These are phyloP conservation scores for Callitettix versicolor DNA, from an alignment of 1,140 invertebrate genomes.

Conservation along the genomic window DNA sequence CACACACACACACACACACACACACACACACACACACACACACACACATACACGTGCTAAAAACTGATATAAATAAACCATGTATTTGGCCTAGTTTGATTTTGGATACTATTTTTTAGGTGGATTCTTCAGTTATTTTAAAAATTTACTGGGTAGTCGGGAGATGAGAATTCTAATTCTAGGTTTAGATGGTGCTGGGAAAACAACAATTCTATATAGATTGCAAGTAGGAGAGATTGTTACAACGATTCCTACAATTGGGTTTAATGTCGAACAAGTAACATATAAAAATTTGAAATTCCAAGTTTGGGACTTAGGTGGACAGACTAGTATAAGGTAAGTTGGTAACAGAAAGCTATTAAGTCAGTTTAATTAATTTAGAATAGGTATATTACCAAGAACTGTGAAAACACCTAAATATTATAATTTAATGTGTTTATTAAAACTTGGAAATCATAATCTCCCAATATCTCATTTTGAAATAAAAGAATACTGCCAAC, in stretches of 20 bases:
- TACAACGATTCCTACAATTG: conserved; percentile 97
- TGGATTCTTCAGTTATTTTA: conserved; percentile 91
- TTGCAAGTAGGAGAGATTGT: conserved; percentile 98
- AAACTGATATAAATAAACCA: too few species aligned
- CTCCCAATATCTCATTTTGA: too few species aligned
- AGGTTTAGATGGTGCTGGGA: conserved; percentile 94
- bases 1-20: too few species aligned
- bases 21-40: too few species aligned
- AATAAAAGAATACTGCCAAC: too few species aligned
- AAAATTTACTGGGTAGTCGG: conserved; percentile 78
- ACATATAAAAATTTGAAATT: conserved; percentile 94
- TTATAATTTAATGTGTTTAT: not conserved
- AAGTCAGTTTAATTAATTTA: too few species aligned
- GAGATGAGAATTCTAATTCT: conserved; percentile 98
- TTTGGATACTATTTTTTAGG: conserved; percentile 59
- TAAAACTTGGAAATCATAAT: not conserved
- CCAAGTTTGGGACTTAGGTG: conserved; percentile 97
- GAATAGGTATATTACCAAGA: not conserved
- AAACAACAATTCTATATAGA: conserved; percentile 96
- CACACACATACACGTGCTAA: too few species aligned
- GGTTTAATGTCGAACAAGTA: conserved; percentile 96
- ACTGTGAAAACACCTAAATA: not conserved
- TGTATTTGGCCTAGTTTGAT: too few species aligned
- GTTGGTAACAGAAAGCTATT: not conserved
- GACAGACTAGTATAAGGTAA: conserved; percentile 87